Evolutionary conservation across 2,888 invertebrate species (phyloP), one percentile per base, ranked within the genome.

Genomic region (Agrypnus murinus): DNA sequence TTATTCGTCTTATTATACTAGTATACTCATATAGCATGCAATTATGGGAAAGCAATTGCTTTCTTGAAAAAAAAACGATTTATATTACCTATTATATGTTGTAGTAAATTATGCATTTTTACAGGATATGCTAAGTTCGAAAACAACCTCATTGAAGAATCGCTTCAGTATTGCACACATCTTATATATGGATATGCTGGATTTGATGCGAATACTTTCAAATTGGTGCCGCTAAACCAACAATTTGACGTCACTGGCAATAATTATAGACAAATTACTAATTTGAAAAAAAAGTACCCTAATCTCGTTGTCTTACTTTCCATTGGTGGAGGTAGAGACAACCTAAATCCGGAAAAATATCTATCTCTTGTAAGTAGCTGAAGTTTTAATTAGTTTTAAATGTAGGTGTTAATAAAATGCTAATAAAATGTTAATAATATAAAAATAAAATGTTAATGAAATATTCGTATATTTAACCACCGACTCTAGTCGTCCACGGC

Each of bases 111-210:
- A n/a, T n/a, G n/a, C n/a, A n/a, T n/a, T n/a, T n/a, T n/a, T n/a
- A n/a, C 85, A 95, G 95, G 93, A 79, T 91, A 93, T 83, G 93
- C 92, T 53, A 94, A 94, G 80, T 91, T 94, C 85, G 89, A 92
- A 80, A 85, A 92, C 0, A 83, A 87, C 43, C 94, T 94, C 81
- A 80, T 95, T 80, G 92, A 92, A 75, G 91, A 92, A 0, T 93
- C 93, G 0, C 84, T 95, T 19, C 88, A 92, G 31, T 91, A 92
- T 84, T 95, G 95, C 86, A 91, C 93, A 0, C 94, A 95, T 81
- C 81, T 95, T 73, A 86, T 94, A 17, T 95, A 95, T 81, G 94
- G 94, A 17, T 93, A 88, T 80, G 94, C 94, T 19, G 93, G 92
- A 14, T 88, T 95, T 57, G 91, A 92, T 78, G 88, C 90, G 14